phyloP scores from a whole-genome alignment of 2,888 invertebrate species.

The Erpobdella octoculata region DNA sequence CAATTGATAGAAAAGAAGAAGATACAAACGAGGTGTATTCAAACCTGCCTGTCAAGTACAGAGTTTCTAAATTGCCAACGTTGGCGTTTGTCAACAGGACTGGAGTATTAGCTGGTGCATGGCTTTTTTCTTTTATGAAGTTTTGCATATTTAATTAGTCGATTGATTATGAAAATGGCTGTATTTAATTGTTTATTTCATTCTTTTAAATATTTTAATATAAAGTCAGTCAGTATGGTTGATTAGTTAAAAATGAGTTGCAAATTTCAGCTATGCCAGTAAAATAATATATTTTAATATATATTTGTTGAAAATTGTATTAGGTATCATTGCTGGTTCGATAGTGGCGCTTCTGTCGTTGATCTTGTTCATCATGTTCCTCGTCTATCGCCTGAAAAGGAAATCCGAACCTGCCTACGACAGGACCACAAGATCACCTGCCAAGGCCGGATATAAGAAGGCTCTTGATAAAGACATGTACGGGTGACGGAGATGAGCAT shows the following conservation, averaged over 20 bases:
- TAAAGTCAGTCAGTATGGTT: neutral
- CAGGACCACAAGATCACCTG: slow-evolving; percentile 24
- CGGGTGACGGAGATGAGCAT: neutral
- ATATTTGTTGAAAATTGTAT: neutral
- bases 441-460: slow-evolving; percentile 30
- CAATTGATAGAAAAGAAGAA: neutral
- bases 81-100: slow-evolving; percentile 14
- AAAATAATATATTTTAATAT: neutral
- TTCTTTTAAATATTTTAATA: neutral
- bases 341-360: slow-evolving; percentile 9
- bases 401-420: slow-evolving; percentile 55
- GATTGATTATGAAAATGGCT: neutral
- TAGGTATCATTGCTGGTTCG: slow-evolving; percentile 22
- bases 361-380: slow-evolving; percentile 15
- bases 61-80: slow-evolving; percentile 4
- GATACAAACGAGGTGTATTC: slow-evolving; percentile 6
- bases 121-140: neutral
- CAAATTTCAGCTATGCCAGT: neutral
- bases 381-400: slow-evolving; percentile 14
- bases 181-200: neutral
- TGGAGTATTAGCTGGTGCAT: slow-evolving; percentile 13
- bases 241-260: neutral
- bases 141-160: neutral
- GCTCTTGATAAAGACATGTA: slow-evolving; percentile 30
- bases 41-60: neutral